These are phyloP conservation scores for Drosophila baimaii DNA, from an alignment of 1,140 invertebrate genomes.

Conservation along the genomic window DNA sequence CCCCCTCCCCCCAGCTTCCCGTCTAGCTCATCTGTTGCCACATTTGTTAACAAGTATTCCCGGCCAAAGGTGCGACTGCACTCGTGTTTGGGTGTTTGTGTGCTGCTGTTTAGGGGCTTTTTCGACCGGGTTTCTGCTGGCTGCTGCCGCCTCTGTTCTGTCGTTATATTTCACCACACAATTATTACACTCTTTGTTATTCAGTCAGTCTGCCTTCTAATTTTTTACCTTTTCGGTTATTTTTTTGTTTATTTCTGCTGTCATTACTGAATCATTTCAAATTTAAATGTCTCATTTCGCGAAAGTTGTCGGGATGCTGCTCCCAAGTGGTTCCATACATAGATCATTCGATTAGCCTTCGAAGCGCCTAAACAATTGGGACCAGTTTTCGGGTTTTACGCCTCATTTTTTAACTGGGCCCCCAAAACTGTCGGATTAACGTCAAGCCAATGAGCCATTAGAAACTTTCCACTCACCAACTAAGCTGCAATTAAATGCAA, in stretches of 20 bases:
- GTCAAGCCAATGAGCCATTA: background rate
- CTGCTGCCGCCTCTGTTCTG: constrained; percentile 10
- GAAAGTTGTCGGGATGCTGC: constrained; percentile 45
- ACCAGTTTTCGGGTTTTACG: constrained; percentile 37
- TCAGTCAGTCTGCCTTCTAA: constrained; percentile 3
- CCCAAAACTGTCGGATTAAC: constrained; percentile 13
- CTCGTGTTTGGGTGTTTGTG: constrained; percentile 6
- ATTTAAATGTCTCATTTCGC: constrained; percentile 55
- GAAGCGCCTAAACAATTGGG: constrained; percentile 7
- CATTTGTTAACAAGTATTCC: background rate
- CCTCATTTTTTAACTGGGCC: constrained; percentile 10
- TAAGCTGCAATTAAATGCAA: background rate
- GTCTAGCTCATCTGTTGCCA: background rate
- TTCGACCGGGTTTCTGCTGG: constrained; percentile 29
- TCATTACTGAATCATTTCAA: constrained; percentile 51
- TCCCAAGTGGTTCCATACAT: constrained; percentile 43
- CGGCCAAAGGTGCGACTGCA: constrained; percentile 14
- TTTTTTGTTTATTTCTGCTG: constrained; percentile 12
- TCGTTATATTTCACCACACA: constrained; percentile 46
- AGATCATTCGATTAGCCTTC: constrained; percentile 38
- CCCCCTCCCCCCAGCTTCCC: background rate
- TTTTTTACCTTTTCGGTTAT: background rate
- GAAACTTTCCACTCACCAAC: constrained; percentile 1
- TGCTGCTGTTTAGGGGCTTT: constrained; percentile 47
- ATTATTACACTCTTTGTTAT: constrained; percentile 51